phyloP scores from a whole-genome alignment of 2,113 vertebrate genomes.

The Pedetes capensis region DNA sequence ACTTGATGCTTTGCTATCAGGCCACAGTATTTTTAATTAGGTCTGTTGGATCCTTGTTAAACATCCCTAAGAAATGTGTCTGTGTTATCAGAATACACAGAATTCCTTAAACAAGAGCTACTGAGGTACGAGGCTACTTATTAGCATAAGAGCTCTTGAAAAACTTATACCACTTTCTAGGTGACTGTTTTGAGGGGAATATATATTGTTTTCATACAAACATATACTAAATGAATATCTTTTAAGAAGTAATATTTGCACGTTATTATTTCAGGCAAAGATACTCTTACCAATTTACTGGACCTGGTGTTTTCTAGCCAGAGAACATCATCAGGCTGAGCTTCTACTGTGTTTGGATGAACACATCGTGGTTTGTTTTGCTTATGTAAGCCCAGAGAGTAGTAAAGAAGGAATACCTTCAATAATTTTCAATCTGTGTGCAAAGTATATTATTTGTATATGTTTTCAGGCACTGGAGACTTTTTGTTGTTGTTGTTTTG shows the following conservation, averaged over 20 bases:
- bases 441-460: neutral
- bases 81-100: neutral
- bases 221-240: neutral
- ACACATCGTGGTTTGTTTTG: neutral
- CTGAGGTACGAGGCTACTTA: neutral
- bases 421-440: neutral
- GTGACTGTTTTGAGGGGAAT: neutral
- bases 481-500: too few relatives aligned
- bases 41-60: neutral
- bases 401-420: fast-evolving
- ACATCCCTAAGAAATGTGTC: neutral
- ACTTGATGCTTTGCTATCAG: neutral
- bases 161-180: neutral
- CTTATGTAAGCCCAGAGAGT: neutral
- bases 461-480: neutral
- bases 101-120: neutral
- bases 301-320: neutral
- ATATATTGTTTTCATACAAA: neutral
- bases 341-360: neutral
- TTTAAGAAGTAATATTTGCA: neutral
- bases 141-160: neutral
- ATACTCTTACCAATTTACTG: neutral
- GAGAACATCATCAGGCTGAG: fast-evolving
- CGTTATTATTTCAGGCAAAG: neutral
- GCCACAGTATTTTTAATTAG: neutral